Percentiles rank a stretch among this genome's conserved stretches.
Conservation (phyloP, 1,140 invertebrate species). For the Bombus impatiens region DNA sequence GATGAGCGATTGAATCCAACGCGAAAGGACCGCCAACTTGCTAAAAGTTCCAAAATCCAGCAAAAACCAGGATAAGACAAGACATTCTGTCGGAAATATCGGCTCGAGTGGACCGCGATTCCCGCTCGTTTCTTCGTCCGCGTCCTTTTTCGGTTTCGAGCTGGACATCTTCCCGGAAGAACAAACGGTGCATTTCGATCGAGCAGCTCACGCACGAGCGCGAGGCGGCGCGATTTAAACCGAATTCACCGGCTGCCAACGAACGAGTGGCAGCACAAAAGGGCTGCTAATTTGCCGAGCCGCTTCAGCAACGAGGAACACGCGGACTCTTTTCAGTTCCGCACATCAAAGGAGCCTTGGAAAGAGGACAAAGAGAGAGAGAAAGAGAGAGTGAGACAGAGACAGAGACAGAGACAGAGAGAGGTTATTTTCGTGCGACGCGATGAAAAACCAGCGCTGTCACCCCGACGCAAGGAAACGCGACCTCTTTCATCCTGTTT, state of each 20-base stretch:
- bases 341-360: slow-evolving; percentile 49
- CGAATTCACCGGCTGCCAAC: slow-evolving; percentile 64
- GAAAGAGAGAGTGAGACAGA: background rate
- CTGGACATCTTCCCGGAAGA: slow-evolving; percentile 55
- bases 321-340: slow-evolving; percentile 24
- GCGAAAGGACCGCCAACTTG: background rate
- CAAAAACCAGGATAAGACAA: background rate
- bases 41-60: background rate
- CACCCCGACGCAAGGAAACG: slow-evolving; percentile 14
- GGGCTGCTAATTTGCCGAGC: slow-evolving; percentile 65
- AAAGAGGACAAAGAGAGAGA: background rate
- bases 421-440: slow-evolving; percentile 26
- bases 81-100: background rate
- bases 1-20: background rate
- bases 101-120: background rate
- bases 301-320: slow-evolving; percentile 38
- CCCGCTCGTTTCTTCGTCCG: background rate
- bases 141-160: background rate
- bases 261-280: slow-evolving; percentile 68
- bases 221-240: slow-evolving; percentile 52
- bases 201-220: slow-evolving; percentile 42
- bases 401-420: background rate
- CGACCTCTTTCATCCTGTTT: slow-evolving; percentile 12
- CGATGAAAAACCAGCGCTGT: slow-evolving; percentile 51
- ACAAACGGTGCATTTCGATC: slow-evolving; percentile 47